These are phyloP conservation scores for Drosophila ironensis DNA, from an alignment of 1,140 invertebrate genomes.

Conservation along the genomic window DNA sequence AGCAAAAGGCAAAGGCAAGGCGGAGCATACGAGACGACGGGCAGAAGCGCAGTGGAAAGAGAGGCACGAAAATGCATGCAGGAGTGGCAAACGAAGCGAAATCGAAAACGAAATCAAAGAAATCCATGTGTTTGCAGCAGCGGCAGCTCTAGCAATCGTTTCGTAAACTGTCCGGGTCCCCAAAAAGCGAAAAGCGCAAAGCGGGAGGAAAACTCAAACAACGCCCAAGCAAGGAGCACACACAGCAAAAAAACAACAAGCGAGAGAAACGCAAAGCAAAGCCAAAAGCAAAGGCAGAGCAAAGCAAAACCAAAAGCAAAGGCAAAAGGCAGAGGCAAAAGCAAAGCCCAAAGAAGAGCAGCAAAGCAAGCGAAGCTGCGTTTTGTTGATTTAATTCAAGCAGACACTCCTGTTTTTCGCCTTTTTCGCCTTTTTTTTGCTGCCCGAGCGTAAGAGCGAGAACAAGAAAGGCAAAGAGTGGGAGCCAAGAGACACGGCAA, in stretches of 20 bases:
- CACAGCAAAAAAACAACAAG: conserved; percentile 31
- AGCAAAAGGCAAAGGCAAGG: conserved; percentile 20
- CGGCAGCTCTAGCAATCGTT: not conserved
- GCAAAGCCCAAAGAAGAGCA: conserved; percentile 29
- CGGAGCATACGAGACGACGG: conserved; percentile 17
- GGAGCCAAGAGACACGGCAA: too few species aligned
- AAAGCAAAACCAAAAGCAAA: too few species aligned
- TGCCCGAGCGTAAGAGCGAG: not conserved
- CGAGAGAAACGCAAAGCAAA: not conserved
- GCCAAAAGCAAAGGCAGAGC: conserved; percentile 4
- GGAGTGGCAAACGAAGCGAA: conserved; percentile 56
- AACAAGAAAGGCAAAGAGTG: conserved; percentile 14
- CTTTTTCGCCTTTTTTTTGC: too few species aligned
- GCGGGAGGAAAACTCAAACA: conserved; percentile 55
- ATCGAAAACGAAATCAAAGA: conserved; percentile 60
- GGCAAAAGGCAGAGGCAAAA: not conserved
- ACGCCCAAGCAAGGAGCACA: too few species aligned
- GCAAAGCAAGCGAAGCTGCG: conserved; percentile 39
- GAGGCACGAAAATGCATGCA: conserved; percentile 74
- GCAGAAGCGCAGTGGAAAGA: conserved; percentile 31
- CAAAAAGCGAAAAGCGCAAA: not conserved
- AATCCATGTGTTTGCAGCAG: not conserved
- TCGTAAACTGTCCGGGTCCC: not conserved
- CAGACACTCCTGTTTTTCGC: conserved; percentile 22
- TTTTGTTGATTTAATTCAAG: conserved; percentile 31